Evolutionary conservation across 2,113 vertebrate species (phyloP).

Genomic region (Labeo catla): DNA sequence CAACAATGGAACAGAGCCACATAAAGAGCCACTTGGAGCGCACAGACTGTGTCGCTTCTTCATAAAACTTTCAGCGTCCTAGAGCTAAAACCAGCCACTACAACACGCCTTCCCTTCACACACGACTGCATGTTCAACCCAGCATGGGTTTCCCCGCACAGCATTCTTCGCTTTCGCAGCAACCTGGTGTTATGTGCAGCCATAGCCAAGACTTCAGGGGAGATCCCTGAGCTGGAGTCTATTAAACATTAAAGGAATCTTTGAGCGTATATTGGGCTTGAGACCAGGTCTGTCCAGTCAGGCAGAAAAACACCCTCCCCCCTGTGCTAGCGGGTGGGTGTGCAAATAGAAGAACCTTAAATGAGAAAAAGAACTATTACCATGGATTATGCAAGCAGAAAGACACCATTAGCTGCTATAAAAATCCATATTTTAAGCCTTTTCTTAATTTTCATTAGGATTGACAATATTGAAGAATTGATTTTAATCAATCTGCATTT

Average conservation of each 20-base stretch:
- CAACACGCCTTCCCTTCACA: background rate
- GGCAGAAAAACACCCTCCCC: slow-evolving; percentile 6
- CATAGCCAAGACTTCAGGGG: slow-evolving; percentile 43
- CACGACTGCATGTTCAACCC: background rate
- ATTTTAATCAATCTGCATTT: background rate
- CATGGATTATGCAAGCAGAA: slow-evolving; percentile 8
- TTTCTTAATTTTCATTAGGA: background rate
- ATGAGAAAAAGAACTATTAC: background rate
- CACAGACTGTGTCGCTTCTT: background rate
- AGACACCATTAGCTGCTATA: background rate
- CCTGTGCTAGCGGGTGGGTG: background rate
- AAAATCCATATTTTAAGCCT: background rate
- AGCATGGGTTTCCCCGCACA: background rate
- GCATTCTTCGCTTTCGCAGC: slow-evolving; percentile 48
- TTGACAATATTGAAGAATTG: background rate
- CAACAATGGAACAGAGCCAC: background rate
- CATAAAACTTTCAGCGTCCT: slow-evolving; percentile 23
- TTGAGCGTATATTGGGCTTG: slow-evolving; percentile 53
- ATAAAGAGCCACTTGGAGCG: background rate
- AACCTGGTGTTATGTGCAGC: slow-evolving; percentile 49
- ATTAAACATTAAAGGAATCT: slow-evolving; percentile 66
- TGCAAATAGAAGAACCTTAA: slow-evolving; percentile 18
- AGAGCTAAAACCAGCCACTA: background rate
- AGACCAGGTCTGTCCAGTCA: slow-evolving; percentile 30
- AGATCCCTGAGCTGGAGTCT: slow-evolving; percentile 42